phyloP scores from a whole-genome alignment of 2,888 invertebrate species.

The Dione vanillae region DNA sequence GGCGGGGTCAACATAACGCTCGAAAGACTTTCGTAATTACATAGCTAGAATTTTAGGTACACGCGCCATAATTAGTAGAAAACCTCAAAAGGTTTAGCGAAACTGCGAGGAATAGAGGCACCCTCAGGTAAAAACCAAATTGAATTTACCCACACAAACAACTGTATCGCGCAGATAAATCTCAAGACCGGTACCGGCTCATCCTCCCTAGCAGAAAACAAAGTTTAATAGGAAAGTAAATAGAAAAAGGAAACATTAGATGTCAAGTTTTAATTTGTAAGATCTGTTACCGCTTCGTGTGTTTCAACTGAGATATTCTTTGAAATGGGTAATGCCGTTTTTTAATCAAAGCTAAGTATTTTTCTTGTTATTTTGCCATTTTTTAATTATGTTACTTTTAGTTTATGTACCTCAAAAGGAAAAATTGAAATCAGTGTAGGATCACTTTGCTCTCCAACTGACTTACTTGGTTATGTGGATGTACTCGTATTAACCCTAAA shows the following conservation, averaged over 20 bases:
- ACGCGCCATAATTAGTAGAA: constrained; percentile 30
- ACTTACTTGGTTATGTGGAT: too few species aligned
- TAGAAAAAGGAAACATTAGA: constrained; percentile 76
- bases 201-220: constrained; percentile 75
- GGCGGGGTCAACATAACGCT: constrained; percentile 5
- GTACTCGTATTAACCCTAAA: too few species aligned
- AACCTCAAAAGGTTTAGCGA: constrained; percentile 28
- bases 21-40: constrained; percentile 16
- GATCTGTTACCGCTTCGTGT: constrained; percentile 16
- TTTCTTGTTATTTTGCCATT: neutral
- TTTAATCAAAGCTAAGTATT: neutral
- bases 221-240: constrained; percentile 82
- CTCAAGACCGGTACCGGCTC: constrained; percentile 64
- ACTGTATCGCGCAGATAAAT: constrained; percentile 81
- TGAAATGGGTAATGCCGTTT: neutral
- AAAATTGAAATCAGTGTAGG: too few species aligned
- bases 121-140: constrained; percentile 82
- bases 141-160: constrained; percentile 79
- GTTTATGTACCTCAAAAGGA: too few species aligned
- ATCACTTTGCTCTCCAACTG: too few species aligned
- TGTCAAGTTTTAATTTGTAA: constrained; percentile 70
- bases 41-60: constrained; percentile 25
- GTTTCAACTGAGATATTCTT: neutral
- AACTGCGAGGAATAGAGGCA: constrained; percentile 54
- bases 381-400: neutral